Percentiles rank a stretch among this genome's conserved stretches.
These are phyloP conservation scores for Norana najaformis DNA, from an alignment of 2,888 invertebrate species.

Conservation along the genomic window DNA sequence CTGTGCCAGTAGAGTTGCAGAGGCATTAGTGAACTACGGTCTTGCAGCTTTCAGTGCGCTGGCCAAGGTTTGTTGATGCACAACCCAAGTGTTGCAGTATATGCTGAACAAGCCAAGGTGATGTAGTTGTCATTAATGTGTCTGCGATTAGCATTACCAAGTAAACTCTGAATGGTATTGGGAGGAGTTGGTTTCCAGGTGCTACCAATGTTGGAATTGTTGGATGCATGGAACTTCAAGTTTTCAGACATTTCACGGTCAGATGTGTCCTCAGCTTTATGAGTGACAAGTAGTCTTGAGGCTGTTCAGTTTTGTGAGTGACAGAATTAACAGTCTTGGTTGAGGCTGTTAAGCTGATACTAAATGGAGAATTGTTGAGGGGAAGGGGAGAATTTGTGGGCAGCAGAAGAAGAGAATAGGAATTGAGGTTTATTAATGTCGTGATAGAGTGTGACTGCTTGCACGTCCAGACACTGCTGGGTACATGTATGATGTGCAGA, in stretches of 20 bases:
- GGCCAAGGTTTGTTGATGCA: background rate
- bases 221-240: background rate
- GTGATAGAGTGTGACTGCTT: background rate
- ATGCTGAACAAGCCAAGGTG: background rate
- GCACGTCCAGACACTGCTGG: background rate
- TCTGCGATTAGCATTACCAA: background rate
- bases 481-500: background rate
- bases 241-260: too few relatives aligned
- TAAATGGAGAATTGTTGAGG: background rate
- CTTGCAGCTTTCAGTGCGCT: background rate
- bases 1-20: background rate
- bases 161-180: background rate
- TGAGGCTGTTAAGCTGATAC: background rate
- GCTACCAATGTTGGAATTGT: background rate
- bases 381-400: background rate
- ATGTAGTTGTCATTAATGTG: background rate
- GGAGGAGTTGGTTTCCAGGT: background rate
- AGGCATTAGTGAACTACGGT: background rate
- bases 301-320: background rate
- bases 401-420: background rate
- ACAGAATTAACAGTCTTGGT: background rate
- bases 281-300: background rate
- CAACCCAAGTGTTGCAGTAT: background rate
- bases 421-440: background rate
- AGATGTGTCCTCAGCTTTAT: background rate